These are phyloP conservation scores for Talpa occidentalis DNA, from an alignment of 2,113 vertebrate species.

Conservation along the genomic window DNA sequence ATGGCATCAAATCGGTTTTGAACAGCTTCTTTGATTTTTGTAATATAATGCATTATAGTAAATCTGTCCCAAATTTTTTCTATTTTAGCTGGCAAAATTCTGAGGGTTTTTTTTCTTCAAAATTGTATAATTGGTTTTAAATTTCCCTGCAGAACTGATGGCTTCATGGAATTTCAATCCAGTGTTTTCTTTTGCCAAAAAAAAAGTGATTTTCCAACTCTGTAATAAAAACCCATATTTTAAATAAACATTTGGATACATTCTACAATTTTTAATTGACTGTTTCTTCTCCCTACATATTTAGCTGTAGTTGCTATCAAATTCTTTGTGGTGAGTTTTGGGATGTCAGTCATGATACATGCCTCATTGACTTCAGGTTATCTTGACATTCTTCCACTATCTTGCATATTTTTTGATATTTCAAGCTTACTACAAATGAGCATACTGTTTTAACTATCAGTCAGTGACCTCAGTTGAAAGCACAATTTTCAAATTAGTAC, in stretches of 20 bases:
- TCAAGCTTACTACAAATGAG: slow-evolving; percentile 15
- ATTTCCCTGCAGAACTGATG: slow-evolving; percentile 20
- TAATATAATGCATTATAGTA: neutral
- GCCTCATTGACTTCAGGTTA: neutral
- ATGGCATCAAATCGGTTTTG: neutral
- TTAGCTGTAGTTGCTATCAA: neutral
- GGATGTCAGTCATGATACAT: neutral
- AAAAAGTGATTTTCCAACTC: neutral
- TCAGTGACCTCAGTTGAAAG: neutral
- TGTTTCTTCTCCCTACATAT: neutral
- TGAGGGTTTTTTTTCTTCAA: neutral
- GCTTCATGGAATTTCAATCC: neutral
- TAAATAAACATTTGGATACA: neutral
- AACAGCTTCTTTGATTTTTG: slow-evolving; percentile 15
- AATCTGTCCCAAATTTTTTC: neutral
- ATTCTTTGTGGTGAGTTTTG: neutral
- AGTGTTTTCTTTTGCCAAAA: neutral
- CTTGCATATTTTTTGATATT: slow-evolving; percentile 12
- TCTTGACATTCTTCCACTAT: slow-evolving; percentile 6
- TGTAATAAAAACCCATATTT: neutral
- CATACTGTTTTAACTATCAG: neutral
- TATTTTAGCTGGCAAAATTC: slow-evolving; percentile 21
- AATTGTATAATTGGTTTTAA: neutral
- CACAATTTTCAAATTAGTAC: slow-evolving; percentile 19
- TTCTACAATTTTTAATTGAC: neutral